These are phyloP conservation scores for Suillia variegata DNA, from an alignment of 2,888 invertebrate genomes.

Conservation along the genomic window DNA sequence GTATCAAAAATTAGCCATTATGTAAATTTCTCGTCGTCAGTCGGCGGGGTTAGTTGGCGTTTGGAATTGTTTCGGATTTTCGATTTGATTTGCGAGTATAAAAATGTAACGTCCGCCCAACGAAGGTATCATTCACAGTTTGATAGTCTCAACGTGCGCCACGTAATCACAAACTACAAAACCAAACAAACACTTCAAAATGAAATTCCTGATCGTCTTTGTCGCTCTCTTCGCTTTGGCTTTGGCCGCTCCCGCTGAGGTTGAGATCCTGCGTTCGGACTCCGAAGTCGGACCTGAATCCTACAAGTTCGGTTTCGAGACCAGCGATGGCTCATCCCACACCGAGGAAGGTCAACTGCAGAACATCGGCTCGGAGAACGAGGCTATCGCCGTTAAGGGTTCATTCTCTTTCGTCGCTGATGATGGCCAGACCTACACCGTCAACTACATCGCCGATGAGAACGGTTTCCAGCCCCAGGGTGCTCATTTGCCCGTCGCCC, in stretches of 20 bases:
- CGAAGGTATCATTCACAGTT: constrained; percentile 39
- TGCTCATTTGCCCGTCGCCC: constrained; percentile 61
- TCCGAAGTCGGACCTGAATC: constrained; percentile 65
- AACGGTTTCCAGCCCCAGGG: constrained; percentile 61
- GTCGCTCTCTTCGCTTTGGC: constrained; percentile 50
- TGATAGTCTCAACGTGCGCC: constrained; percentile 32
- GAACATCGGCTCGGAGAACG: constrained; percentile 56
- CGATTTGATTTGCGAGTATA: constrained; percentile 36
- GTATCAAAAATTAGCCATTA: too few species aligned
- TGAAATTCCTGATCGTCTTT: constrained; percentile 55
- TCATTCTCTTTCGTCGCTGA: constrained; percentile 62
- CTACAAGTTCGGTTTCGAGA: constrained; percentile 62
- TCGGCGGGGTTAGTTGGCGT: too few species aligned
- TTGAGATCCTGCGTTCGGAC: constrained; percentile 64
- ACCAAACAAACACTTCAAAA: too few species aligned
- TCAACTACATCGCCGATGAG: constrained; percentile 61
- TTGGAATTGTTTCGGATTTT: not conserved
- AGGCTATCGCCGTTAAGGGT: constrained; percentile 61
- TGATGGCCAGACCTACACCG: constrained; percentile 65
- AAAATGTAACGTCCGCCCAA: constrained; percentile 41
- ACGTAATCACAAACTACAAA: constrained; percentile 19
- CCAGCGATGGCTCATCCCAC: constrained; percentile 38
- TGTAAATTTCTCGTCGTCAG: too few species aligned
- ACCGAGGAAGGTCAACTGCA: constrained; percentile 30
- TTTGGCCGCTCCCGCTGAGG: constrained; percentile 58